These are phyloP conservation scores for Eristalis intricaria DNA, from an alignment of 2,888 invertebrate genomes.

Conservation along the genomic window DNA sequence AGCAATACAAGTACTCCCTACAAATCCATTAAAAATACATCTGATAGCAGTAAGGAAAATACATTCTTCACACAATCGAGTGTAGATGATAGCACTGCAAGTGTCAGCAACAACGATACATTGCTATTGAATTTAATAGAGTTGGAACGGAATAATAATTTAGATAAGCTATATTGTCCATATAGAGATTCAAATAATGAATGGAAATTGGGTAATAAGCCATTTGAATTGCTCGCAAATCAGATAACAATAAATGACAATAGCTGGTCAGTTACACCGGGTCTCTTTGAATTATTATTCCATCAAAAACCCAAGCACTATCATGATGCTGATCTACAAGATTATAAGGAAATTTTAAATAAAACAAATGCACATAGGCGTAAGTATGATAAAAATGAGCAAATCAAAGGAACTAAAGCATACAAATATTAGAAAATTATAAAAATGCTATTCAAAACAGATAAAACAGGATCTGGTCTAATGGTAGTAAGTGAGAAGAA, in stretches of 20 bases:
- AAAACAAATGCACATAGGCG: not conserved
- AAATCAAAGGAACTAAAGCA: not conserved
- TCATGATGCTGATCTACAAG: not conserved
- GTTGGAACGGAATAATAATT: conserved; percentile 2
- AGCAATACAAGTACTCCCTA: not conserved
- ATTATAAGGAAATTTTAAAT: not conserved
- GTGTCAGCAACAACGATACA: not conserved
- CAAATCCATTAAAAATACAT: not conserved
- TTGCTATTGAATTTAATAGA: not conserved
- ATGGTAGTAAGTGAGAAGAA: not conserved
- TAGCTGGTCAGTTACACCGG: conserved; percentile 7
- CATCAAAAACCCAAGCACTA: not conserved
- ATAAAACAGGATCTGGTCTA: too few relatives aligned
- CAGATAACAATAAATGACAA: not conserved
- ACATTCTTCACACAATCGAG: not conserved
- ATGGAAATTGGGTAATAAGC: conserved; percentile 15
- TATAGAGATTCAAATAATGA: conserved; percentile 5
- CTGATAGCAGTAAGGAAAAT: not conserved
- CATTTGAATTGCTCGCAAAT: not conserved
- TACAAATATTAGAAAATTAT: too few relatives aligned
- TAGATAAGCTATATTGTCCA: conserved; percentile 14
- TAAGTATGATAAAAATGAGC: not conserved
- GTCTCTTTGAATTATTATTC: conserved; percentile 24
- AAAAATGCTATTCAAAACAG: too few relatives aligned
- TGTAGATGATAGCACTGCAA: not conserved